Percentiles rank a stretch among this genome's conserved stretches.
Conservation (phyloP, 2,888 invertebrate genomes). For the Tetragnatha montana region DNA sequence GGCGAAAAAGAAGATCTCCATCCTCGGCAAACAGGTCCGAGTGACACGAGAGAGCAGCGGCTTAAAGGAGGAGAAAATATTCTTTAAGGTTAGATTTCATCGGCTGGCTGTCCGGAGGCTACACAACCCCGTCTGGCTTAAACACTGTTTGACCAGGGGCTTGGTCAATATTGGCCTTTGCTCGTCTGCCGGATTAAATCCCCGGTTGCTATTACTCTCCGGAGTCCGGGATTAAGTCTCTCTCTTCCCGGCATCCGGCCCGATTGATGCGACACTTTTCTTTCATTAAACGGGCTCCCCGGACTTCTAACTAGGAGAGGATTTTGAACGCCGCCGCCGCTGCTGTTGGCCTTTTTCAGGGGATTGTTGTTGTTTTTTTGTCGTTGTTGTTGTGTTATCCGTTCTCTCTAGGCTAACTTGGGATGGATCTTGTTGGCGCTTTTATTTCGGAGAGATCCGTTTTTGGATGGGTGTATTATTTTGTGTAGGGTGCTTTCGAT, state of each 20-base stretch:
- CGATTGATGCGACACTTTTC: slow-evolving; percentile 42
- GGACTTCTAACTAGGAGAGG: slow-evolving; percentile 13
- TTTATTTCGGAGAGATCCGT: neutral
- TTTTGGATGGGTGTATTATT: neutral
- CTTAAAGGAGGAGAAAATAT: slow-evolving; percentile 66
- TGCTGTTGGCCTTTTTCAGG: neutral
- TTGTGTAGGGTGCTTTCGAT: too few species aligned
- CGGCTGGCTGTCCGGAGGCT: slow-evolving; percentile 43
- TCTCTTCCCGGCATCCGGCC: neutral
- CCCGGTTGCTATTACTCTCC: slow-evolving; percentile 65
- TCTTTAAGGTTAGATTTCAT: slow-evolving; percentile 68
- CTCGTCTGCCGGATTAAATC: slow-evolving; percentile 67
- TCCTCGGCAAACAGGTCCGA: slow-evolving; percentile 54
- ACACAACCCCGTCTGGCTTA: slow-evolving; percentile 58
- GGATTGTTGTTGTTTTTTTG: neutral
- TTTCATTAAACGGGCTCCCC: slow-evolving; percentile 38
- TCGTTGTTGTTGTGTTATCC: neutral
- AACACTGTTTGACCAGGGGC: slow-evolving; percentile 71
- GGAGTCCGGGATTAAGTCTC: slow-evolving; percentile 59
- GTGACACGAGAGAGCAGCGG: slow-evolving; percentile 41
- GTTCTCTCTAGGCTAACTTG: neutral
- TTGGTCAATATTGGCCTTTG: slow-evolving; percentile 70
- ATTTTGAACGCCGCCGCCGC: neutral
- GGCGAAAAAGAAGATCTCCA: slow-evolving; percentile 22
- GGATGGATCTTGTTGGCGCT: slow-evolving; percentile 6